phyloP scores from a whole-genome alignment of 2,888 invertebrate genomes.

The Lycia hirtaria region DNA sequence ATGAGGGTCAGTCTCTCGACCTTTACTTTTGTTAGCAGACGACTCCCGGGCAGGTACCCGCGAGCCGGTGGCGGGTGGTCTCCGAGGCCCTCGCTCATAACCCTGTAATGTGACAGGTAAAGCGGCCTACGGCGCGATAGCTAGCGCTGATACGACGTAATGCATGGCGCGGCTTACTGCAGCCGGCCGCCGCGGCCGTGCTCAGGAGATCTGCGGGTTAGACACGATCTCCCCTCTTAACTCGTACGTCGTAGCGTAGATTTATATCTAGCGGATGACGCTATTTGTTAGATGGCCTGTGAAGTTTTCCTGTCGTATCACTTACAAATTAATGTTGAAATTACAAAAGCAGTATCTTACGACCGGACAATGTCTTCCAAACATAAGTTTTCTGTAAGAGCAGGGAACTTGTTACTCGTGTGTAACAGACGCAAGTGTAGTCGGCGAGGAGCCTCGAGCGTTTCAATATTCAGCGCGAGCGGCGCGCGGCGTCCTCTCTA shows the following conservation, averaged over 20 bases:
- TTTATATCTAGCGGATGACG: conserved; percentile 14
- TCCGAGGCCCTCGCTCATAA: conserved; percentile 40
- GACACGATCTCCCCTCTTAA: conserved; percentile 12
- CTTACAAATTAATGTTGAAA: too few species aligned
- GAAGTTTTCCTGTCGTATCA: too few species aligned
- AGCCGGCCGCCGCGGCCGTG: conserved; percentile 12
- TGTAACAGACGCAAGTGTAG: background rate
- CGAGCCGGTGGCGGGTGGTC: conserved; percentile 23
- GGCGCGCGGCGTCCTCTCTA: conserved; percentile 20
- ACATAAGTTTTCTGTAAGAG: background rate
- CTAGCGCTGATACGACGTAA: conserved; percentile 18
- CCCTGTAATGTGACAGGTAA: conserved; percentile 44
- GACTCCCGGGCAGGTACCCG: background rate
- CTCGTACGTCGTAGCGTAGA: conserved; percentile 18
- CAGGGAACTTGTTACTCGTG: background rate
- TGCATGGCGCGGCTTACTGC: conserved; percentile 28
- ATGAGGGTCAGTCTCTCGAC: conserved; percentile 4
- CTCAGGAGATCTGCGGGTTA: conserved; percentile 22
- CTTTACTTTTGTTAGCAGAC: conserved; percentile 1
- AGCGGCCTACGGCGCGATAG: conserved; percentile 28
- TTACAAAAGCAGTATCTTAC: too few species aligned
- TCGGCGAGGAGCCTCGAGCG: background rate
- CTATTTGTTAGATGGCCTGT: background rate
- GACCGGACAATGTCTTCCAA: background rate
- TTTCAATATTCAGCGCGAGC: background rate